Evolutionary conservation across 2,113 vertebrate genomes (phyloP).

Genomic region (Lipotes vexillifer): DNA sequence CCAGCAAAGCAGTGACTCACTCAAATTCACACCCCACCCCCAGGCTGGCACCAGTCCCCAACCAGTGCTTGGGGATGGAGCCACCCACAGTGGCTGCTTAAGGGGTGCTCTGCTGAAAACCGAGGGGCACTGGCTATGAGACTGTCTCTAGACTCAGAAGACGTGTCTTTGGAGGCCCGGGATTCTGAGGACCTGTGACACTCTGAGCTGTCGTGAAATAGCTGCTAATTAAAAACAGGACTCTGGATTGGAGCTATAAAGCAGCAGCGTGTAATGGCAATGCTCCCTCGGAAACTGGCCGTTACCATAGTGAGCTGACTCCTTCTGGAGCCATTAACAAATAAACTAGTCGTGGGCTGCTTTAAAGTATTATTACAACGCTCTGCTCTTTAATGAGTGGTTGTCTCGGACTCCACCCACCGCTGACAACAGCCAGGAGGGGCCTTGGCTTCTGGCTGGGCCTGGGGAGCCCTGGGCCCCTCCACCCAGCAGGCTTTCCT

Average conservation of each 20-base stretch:
- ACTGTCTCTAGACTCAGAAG: background rate
- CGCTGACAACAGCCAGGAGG: background rate
- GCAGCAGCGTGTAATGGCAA: constrained; percentile 61
- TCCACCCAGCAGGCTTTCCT: accelerated
- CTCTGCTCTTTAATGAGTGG: constrained; percentile 4
- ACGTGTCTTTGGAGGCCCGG: constrained; percentile 34
- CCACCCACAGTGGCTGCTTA: accelerated
- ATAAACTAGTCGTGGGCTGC: constrained; percentile 74
- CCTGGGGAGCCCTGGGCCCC: background rate
- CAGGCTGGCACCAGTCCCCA: background rate
- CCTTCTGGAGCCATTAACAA: constrained; percentile 74
- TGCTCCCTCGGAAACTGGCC: constrained; percentile 68
- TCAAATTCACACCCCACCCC: background rate
- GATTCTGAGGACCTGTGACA: background rate
- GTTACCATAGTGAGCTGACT: constrained; percentile 70
- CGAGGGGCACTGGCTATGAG: background rate
- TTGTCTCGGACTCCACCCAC: background rate
- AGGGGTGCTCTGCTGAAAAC: background rate
- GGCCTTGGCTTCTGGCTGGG: background rate
- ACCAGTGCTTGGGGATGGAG: background rate
- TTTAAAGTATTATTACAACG: constrained; percentile 63
- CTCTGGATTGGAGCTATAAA: constrained; percentile 60
- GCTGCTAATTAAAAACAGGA: constrained; percentile 70
- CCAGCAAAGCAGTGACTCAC: background rate
- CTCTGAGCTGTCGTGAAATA: constrained; percentile 50